phyloP scores from a whole-genome alignment of 2,797 vertebrate species.

The Erpetoichthys calabaricus region DNA sequence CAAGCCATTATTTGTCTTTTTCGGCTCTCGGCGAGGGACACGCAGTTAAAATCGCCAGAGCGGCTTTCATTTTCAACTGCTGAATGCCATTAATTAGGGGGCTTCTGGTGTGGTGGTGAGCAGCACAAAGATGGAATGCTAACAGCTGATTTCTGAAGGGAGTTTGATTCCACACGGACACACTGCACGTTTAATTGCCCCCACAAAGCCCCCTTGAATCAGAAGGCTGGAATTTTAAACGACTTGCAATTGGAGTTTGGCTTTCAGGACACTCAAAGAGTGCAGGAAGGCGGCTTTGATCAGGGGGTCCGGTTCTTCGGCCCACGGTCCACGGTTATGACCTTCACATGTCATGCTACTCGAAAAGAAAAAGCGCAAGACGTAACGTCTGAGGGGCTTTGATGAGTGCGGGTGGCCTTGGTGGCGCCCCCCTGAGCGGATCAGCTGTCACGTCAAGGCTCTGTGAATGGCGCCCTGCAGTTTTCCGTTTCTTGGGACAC shows the following conservation, averaged over 20 bases:
- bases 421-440: too few species aligned
- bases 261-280: slow-evolving; percentile 48
- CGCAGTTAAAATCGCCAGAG: too few species aligned
- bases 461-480: too few species aligned
- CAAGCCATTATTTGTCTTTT: slow-evolving; percentile 3
- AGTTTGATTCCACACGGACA: slow-evolving; percentile 53
- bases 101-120: slow-evolving; percentile 61
- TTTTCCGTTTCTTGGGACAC: too few species aligned
- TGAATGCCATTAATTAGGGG: slow-evolving; percentile 55
- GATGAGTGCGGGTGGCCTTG: too few species aligned
- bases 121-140: slow-evolving; percentile 55
- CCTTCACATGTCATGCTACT: too few species aligned
- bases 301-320: slow-evolving; percentile 17
- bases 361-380: too few species aligned
- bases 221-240: slow-evolving; percentile 44
- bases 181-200: slow-evolving; percentile 48
- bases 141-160: slow-evolving; percentile 55
- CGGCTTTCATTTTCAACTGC: too few species aligned
- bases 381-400: too few species aligned
- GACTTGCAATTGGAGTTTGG: slow-evolving; percentile 49
- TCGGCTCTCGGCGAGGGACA: background rate
- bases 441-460: too few species aligned
- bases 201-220: slow-evolving; percentile 44
- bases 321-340: too few species aligned
- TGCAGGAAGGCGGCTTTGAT: slow-evolving; percentile 50